Base-by-base conservation (phyloP, 2,888 invertebrate genomes). In the Monopis laevigella region DNA sequence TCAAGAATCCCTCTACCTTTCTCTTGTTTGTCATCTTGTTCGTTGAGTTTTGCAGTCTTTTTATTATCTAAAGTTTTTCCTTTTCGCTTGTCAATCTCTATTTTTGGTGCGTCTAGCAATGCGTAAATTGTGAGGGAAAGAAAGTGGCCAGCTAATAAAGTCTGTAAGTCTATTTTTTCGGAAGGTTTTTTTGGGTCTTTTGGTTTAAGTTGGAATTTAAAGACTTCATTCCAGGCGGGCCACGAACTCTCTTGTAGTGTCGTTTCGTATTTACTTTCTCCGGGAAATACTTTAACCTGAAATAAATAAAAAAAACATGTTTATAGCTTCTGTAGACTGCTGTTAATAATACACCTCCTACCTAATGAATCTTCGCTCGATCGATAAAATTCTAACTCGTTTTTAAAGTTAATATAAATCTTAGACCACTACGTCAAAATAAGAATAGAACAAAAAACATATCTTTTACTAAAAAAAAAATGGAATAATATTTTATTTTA, bases 221-320 rank as follows among this genome's bases (percentile, higher is more conserved):
- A 90, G 48, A 88, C 89, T 67, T 91, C 89, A 59, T 92, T 90
- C 83, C 89, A 90, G 42, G 86, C 86, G 0, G 92, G 91, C 89
- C 90, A 90, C 1, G 90, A 88, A 55, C 87, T 88, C 50, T 88
- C 88, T 58, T 87, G 88, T 51, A 88, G 71, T 41, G 86, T 83
- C 14, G 90, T 90, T 65, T 92, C 92, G 58, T 83, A 88, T 63
- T 90, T 89, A 48, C 86, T 87, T 52, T 87, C 87, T 7, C 88
- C 88, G 1, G 92, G 92, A 59, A 90, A 89, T 30, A 91, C 65
- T 70, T 90, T 90, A 3, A 90, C 87, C 92, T 91, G 70, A 44
- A 82, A 82, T 46, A 21, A 36, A 36, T 13, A 32, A 8, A 32
- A 34, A n/a, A n/a, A n/a, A n/a, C n/a, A n/a, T n/a, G n/a, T n/a